Conservation (phyloP, 2,113 vertebrate species). For the Paralichthys olivaceus region DNA sequence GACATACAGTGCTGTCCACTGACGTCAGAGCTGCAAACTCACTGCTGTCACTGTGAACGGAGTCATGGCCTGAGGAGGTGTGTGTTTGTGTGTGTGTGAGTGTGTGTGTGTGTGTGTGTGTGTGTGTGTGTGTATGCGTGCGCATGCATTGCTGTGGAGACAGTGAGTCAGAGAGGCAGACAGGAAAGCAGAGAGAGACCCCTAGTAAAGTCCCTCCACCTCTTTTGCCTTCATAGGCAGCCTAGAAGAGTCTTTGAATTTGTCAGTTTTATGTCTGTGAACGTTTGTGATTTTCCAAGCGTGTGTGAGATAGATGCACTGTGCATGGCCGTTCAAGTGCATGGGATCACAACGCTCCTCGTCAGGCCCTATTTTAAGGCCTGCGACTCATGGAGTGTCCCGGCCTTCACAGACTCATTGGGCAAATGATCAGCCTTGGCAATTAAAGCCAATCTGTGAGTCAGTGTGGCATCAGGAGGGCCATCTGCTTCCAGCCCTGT, state of each 20-base stretch:
- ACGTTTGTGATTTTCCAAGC: slow-evolving; percentile 10
- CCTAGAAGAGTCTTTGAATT: slow-evolving; percentile 44
- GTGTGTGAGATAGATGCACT: slow-evolving; percentile 31
- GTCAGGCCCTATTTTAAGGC: slow-evolving; percentile 72
- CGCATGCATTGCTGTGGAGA: slow-evolving; percentile 56
- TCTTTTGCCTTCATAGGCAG: slow-evolving; percentile 33
- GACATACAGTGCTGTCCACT: slow-evolving; percentile 63
- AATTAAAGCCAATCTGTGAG: slow-evolving; percentile 81
- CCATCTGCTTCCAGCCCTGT: slow-evolving; percentile 78
- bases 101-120: slow-evolving; percentile 7
- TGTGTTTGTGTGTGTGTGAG: slow-evolving; percentile 1
- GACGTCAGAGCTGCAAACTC: slow-evolving; percentile 68
- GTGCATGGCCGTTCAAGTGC: slow-evolving; percentile 38
- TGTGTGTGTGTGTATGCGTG: slow-evolving; percentile 14
- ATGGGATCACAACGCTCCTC: slow-evolving; percentile 50
- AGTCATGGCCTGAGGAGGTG: slow-evolving; percentile 47
- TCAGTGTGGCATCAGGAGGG: slow-evolving; percentile 80
- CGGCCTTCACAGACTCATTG: slow-evolving; percentile 69
- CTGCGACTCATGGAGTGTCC: slow-evolving; percentile 62
- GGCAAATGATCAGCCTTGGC: slow-evolving; percentile 78
- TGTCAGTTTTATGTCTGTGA: slow-evolving; percentile 34
- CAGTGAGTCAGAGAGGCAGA: slow-evolving; percentile 60
- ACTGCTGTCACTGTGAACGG: slow-evolving; percentile 61
- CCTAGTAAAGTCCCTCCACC: slow-evolving; percentile 35
- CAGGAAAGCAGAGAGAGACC: slow-evolving; percentile 42